phyloP scores from a whole-genome alignment of 2,888 invertebrate genomes.

The Eudasyphora cyanicolor region DNA sequence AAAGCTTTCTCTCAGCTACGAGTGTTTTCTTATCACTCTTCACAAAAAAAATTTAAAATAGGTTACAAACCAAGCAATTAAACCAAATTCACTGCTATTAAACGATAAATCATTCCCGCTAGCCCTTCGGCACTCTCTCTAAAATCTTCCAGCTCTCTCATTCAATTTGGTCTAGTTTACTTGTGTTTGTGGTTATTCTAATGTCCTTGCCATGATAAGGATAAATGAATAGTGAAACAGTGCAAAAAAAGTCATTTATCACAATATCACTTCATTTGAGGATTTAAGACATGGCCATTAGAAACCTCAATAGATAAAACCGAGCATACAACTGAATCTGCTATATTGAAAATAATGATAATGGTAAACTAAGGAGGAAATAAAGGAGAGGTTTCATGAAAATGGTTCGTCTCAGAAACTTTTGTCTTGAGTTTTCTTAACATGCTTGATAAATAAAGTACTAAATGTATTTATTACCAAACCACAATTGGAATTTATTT shows the following conservation, averaged over 20 bases:
- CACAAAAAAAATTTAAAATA: not conserved
- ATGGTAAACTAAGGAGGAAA: not conserved
- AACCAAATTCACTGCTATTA: not conserved
- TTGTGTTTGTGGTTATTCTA: not conserved
- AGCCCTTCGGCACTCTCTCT: not conserved
- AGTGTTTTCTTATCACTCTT: not conserved
- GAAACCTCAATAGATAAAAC: not conserved
- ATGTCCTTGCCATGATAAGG: not conserved
- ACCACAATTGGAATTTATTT: not conserved
- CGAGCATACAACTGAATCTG: not conserved
- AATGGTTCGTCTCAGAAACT: not conserved
- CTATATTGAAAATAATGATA: conserved; percentile 2
- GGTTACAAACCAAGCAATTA: not conserved
- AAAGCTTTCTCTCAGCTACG: not conserved
- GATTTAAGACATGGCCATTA: not conserved
- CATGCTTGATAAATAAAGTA: not conserved
- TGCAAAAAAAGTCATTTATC: not conserved
- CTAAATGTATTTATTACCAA: not conserved
- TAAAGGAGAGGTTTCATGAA: not conserved
- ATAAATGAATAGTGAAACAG: not conserved
- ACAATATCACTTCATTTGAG: conserved; percentile 14
- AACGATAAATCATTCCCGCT: not conserved
- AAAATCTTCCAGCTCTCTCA: too few species aligned
- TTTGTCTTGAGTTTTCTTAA: not conserved
- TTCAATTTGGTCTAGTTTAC: not conserved